Conservation (phyloP, 2,888 invertebrate genomes). For the Lydus trimaculatus region DNA sequence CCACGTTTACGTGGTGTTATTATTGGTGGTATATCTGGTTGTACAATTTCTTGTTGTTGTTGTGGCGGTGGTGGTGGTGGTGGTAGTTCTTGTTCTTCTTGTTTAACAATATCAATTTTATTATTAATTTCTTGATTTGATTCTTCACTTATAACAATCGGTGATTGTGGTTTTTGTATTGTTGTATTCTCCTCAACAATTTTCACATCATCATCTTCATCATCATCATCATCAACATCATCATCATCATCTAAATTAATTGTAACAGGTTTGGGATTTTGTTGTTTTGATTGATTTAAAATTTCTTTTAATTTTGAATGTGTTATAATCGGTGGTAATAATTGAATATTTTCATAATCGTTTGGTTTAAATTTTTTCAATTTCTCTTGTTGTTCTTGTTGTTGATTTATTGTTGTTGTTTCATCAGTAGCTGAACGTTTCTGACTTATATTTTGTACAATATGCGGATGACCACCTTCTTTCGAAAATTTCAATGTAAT, state of each 20-base stretch:
- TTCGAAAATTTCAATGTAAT: conserved; percentile 66
- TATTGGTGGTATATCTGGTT: conserved; percentile 28
- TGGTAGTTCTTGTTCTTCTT: neutral
- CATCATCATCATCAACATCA: conserved; percentile 35
- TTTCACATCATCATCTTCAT: conserved; percentile 38
- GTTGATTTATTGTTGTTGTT: conserved; percentile 4
- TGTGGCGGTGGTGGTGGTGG: neutral
- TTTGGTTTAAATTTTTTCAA: conserved; percentile 20
- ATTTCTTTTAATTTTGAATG: conserved; percentile 39
- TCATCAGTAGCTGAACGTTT: neutral
- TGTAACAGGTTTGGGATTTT: conserved; percentile 9
- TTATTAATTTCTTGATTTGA: conserved; percentile 43
- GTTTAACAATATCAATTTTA: neutral
- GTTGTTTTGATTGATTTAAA: conserved; percentile 18
- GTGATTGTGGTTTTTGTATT: conserved; percentile 36
- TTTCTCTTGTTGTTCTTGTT: conserved; percentile 29
- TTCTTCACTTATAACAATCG: conserved; percentile 47
- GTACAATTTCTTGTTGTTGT: neutral
- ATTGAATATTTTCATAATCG: conserved; percentile 14
- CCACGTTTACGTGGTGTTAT: conserved; percentile 61
- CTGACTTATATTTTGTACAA: conserved; percentile 44
- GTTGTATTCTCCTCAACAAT: conserved; percentile 36
- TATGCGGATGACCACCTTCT: conserved; percentile 57
- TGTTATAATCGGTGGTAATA: conserved; percentile 15
- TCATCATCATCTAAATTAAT: conserved; percentile 31